Base-by-base conservation (phyloP, 2,113 vertebrate species). In the Terrapene triunguis region DNA sequence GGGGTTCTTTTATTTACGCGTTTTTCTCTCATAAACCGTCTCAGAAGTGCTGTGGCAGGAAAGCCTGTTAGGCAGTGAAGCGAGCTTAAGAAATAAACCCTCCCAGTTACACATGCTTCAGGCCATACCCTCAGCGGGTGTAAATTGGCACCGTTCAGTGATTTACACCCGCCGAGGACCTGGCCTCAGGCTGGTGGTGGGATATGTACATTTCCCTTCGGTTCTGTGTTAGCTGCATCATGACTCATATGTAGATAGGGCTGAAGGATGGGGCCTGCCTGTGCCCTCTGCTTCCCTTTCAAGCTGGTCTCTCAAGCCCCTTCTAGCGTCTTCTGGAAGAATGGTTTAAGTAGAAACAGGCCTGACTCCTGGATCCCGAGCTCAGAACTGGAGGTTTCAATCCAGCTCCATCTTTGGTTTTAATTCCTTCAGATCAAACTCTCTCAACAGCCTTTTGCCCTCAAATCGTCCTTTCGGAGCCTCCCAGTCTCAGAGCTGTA, bases 191-290 rank as follows among this genome's bases (percentile, higher is more conserved):
- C 1, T 1, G 76, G 85, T 91, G 85, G 80, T 69, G 72, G 74
- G 74, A 86, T 92, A 32, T 32, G 54, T 54, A 0, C 65, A 90
- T 87, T 84, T 44, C 54, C 80, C 93, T 69, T 44, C 90, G 82
- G 88, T 78, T 88, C 94, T 80, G 1, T 88, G 38, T 0, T 14
- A 95, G 88, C 94, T 89, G 85, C 82, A n/a, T 80, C 0, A 0
- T 95, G 95, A 95, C 94, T 97, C 95, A 93, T 47, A 51, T 1
- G 80, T 92, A 90, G 89, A 92, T 1, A 93, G 87, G 44, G 47
- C 76, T 93, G 92, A 93, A 90, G 93, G 92, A 91, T 92, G 92
- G 59, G 0, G 3, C 74, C 83, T 0, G 25, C 84, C 69, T 81
- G 83, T 93, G 84, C 72, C 69, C 53, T 87, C 72, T 96, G 89